Conservation (phyloP, 2,113 vertebrate genomes). For the Pelecanus crispus region DNA sequence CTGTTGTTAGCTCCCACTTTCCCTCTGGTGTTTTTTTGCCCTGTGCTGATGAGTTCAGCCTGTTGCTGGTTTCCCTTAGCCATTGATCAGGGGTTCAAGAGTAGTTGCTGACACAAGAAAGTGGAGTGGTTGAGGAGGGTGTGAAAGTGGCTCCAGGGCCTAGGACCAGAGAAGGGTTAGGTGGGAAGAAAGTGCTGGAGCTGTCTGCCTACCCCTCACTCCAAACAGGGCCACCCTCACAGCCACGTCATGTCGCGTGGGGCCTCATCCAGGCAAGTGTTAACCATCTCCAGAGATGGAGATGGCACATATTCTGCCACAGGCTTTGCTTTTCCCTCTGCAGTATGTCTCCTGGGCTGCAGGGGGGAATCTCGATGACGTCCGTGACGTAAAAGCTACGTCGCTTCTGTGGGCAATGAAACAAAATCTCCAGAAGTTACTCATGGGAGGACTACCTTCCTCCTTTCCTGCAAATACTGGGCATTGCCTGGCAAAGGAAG, state of each 20-base stretch:
- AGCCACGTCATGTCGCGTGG: accelerated
- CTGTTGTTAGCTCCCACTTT: not conserved
- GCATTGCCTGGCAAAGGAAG: not conserved
- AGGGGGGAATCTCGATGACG: not conserved
- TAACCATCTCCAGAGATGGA: not conserved
- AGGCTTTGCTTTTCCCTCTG: not conserved
- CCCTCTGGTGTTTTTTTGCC: not conserved
- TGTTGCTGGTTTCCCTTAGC: not conserved
- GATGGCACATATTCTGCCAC: not conserved
- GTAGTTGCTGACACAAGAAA: not conserved
- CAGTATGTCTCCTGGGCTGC: not conserved
- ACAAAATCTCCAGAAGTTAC: not conserved
- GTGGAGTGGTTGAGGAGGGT: not conserved
- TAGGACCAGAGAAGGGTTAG: not conserved
- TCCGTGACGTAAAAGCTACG: not conserved
- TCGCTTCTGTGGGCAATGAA: not conserved
- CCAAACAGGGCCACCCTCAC: not conserved
- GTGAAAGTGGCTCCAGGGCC: not conserved
- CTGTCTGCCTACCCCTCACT: not conserved
- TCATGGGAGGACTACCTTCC: not conserved
- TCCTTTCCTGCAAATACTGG: not conserved
- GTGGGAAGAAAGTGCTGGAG: not conserved
- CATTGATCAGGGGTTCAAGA: not conserved
- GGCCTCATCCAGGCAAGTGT: not conserved
- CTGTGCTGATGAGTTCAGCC: not conserved